Percentiles rank a stretch among this genome's conserved stretches.
Evolutionary conservation across 37 sponge, comb jelly and placozoan species (phyloP).

Genomic region (Mnemiopsis leidyi): DNA sequence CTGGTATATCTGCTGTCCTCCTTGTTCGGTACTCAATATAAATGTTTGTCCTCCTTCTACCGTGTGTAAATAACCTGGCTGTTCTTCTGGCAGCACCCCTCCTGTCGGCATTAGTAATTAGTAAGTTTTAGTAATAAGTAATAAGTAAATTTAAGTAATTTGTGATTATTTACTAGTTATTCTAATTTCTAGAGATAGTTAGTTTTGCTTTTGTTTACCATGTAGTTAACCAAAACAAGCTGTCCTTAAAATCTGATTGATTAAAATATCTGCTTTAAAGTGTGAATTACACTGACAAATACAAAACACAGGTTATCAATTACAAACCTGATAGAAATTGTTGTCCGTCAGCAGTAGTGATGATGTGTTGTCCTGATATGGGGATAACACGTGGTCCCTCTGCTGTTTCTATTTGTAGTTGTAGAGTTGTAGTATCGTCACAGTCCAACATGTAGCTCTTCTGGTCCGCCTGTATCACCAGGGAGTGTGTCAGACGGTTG

Average conservation of each 20-base stretch:
- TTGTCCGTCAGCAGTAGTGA: conserved; percentile 58
- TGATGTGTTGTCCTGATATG: conserved; percentile 44
- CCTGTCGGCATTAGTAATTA: conserved; percentile 7
- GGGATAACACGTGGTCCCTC: conserved; percentile 52
- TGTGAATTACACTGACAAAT: too few relatives aligned
- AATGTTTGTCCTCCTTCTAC: conserved; percentile 64
- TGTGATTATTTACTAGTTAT: too few relatives aligned
- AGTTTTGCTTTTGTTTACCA: too few relatives aligned
- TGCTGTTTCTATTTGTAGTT: conserved; percentile 64
- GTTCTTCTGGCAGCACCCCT: conserved; percentile 53
- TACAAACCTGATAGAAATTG: conserved; percentile 52
- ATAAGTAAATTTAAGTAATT: too few relatives aligned
- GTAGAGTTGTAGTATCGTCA: conserved; percentile 31
- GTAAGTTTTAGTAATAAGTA: too few relatives aligned
- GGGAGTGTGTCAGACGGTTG: too few relatives aligned
- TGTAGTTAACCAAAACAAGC: too few relatives aligned
- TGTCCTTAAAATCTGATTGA: too few relatives aligned
- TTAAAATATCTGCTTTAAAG: too few relatives aligned
- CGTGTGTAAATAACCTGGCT: conserved; percentile 52
- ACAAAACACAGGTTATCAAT: too few relatives aligned
- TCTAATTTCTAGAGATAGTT: too few relatives aligned
- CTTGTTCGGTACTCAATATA: conserved; percentile 30
- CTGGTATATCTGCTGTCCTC: conserved; percentile 64
- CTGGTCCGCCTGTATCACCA: not conserved
- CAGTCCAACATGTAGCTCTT: conserved; percentile 38